Percentiles rank a stretch among this genome's conserved stretches.
Conservation (phyloP, 2,113 vertebrate genomes). For the Salvator merianae region DNA sequence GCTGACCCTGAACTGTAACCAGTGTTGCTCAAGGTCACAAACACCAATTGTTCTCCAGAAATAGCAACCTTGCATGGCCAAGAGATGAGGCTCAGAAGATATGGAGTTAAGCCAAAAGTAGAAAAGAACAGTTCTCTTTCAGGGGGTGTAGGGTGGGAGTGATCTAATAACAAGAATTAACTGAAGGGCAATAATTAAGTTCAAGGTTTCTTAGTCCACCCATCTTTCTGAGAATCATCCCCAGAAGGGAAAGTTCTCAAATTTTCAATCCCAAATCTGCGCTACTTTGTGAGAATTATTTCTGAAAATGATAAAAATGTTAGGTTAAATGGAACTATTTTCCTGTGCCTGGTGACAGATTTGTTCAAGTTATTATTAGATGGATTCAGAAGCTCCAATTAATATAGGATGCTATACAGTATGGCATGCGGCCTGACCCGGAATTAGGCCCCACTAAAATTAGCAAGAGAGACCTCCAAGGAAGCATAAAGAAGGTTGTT, state of each 20-base stretch:
- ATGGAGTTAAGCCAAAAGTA: constrained; percentile 12
- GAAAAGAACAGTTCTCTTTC: neutral
- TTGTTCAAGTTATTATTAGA: constrained; percentile 31
- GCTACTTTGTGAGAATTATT: neutral
- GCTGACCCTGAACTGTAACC: constrained; percentile 24
- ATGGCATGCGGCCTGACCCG: too few species aligned
- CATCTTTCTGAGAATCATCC: constrained; percentile 11
- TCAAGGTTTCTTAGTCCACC: neutral
- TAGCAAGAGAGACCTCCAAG: neutral
- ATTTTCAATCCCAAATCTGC: constrained; percentile 19
- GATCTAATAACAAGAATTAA: neutral
- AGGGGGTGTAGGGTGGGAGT: neutral
- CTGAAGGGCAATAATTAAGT: neutral
- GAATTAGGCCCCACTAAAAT: neutral
- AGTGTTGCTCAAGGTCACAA: constrained; percentile 39
- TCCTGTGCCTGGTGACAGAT: constrained; percentile 25
- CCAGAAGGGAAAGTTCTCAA: neutral
- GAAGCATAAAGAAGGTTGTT: neutral
- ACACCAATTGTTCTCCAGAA: constrained; percentile 33
- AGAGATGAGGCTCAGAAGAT: constrained; percentile 25
- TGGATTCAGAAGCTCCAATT: neutral
- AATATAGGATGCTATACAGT: neutral
- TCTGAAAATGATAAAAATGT: neutral
- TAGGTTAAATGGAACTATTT: constrained; percentile 30
- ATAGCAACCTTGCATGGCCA: constrained; percentile 16